A percentile compares a stretch with the other conserved stretches of the same genome.
phyloP scores from a whole-genome alignment of 2,797 vertebrate genomes.

The Sebastes oblongus region DNA sequence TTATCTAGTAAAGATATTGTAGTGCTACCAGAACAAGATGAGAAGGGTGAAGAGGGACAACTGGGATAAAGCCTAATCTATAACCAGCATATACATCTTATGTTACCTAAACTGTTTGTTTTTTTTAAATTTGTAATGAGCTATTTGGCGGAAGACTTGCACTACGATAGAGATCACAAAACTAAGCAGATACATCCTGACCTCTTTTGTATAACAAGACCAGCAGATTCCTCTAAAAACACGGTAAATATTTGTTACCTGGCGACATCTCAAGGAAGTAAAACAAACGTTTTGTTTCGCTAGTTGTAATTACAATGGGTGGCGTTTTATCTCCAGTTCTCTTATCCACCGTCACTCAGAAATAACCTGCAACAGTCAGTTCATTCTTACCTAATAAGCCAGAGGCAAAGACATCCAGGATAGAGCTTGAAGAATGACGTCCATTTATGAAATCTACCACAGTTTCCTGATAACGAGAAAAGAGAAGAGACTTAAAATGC shows the following conservation, averaged over 20 bases:
- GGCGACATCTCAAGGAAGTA: not conserved
- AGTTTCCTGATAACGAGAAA: conserved; percentile 52
- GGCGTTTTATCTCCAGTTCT: not conserved
- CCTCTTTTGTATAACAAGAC: not conserved
- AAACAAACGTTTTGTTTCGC: not conserved
- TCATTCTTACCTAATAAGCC: conserved; percentile 58
- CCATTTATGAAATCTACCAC: conserved; percentile 60
- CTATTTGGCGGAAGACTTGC: not conserved
- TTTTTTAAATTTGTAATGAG: not conserved
- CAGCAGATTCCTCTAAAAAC: not conserved
- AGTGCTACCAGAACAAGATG: not conserved
- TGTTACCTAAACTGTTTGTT: not conserved
- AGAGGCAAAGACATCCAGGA: conserved; percentile 40
- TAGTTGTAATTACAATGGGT: not conserved
- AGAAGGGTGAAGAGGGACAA: no score
- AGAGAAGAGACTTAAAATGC: not conserved
- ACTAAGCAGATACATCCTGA: not conserved
- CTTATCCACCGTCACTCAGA: not conserved
- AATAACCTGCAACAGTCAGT: not conserved
- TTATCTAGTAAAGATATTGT: not conserved
- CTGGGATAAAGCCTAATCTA: not conserved
- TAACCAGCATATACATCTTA: not conserved
- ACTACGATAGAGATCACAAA: not conserved
- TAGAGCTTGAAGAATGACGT: not conserved
- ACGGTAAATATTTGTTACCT: not conserved